These are phyloP conservation scores for Ormyrus labotus DNA, from an alignment of 2,888 invertebrate species.

Conservation along the genomic window DNA sequence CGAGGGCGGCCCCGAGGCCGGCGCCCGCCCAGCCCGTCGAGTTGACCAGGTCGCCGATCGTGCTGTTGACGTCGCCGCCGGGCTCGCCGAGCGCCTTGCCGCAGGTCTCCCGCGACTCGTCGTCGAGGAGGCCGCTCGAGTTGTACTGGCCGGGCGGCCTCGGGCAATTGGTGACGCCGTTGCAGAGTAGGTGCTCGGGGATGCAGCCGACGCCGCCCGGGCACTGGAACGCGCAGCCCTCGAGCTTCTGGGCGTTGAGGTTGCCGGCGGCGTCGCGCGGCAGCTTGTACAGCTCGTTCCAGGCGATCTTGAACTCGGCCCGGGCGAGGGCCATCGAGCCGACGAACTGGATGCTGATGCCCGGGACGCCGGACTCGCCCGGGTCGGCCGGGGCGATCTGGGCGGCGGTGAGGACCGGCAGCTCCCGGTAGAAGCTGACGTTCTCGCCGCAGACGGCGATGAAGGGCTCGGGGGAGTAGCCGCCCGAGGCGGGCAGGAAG, in stretches of 20 bases:
- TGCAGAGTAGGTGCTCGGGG: constrained; percentile 89
- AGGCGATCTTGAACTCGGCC: constrained; percentile 91
- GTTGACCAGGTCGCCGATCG: constrained; percentile 63
- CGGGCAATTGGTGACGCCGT: constrained; percentile 92
- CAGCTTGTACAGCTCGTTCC: constrained; percentile 92
- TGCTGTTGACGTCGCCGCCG: not conserved
- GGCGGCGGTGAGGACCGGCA: constrained; percentile 88
- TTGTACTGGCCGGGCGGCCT: constrained; percentile 72
- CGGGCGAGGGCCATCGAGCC: constrained; percentile 87
- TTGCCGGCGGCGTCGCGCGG: constrained; percentile 90
- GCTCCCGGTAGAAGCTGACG: constrained; percentile 86
- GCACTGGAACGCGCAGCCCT: constrained; percentile 90
- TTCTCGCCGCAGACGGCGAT: constrained; percentile 91
- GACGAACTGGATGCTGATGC: constrained; percentile 84
- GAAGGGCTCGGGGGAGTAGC: constrained; percentile 81
- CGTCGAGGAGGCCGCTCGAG: constrained; percentile 79
- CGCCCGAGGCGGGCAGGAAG: constrained; percentile 80
- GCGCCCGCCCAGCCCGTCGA: constrained; percentile 80
- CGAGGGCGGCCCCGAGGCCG: constrained; percentile 80
- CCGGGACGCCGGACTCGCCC: constrained; percentile 61
- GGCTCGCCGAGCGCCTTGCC: constrained; percentile 73
- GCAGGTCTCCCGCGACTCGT: constrained; percentile 88
- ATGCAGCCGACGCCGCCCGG: constrained; percentile 92
- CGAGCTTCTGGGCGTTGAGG: constrained; percentile 85
- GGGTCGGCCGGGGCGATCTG: constrained; percentile 78